Percentiles rank a stretch among this genome's conserved stretches.
Conservation (phyloP, 2,113 vertebrate species). For the Amazona vittata region DNA sequence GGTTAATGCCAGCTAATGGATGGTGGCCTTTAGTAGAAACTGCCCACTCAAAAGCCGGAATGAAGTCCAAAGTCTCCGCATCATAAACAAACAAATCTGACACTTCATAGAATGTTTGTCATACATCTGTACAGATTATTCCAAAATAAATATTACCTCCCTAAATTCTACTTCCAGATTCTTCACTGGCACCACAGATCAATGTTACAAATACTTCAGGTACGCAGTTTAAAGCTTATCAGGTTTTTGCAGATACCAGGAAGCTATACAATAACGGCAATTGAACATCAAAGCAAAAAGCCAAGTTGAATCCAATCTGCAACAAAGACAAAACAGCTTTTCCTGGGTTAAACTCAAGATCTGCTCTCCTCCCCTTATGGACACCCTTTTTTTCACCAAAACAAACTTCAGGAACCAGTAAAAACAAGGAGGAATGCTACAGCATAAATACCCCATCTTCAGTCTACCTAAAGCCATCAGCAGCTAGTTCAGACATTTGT, state of each 20-base stretch:
- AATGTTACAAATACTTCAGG: background rate
- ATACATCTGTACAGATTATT: background rate
- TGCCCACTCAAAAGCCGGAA: conserved; percentile 2
- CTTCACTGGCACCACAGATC: background rate
- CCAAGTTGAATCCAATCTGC: background rate
- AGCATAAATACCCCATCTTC: background rate
- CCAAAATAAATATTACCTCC: background rate
- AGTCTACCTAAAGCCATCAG: background rate
- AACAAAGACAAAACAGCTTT: background rate
- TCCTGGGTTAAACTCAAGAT: background rate
- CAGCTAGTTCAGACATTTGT: background rate
- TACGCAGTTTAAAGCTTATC: background rate
- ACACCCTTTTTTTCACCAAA: background rate
- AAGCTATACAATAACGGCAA: background rate
- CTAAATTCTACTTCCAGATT: background rate
- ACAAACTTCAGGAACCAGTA: background rate
- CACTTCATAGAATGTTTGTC: background rate
- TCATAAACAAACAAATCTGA: background rate
- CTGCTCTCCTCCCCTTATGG: background rate
- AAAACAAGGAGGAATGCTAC: background rate
- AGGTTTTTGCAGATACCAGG: background rate
- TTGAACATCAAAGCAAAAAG: background rate
- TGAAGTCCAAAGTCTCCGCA: background rate
- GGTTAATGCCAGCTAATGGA: background rate
- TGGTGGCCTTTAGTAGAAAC: background rate